Base-by-base conservation (phyloP, 2,113 vertebrate genomes). In the Talpa occidentalis region DNA sequence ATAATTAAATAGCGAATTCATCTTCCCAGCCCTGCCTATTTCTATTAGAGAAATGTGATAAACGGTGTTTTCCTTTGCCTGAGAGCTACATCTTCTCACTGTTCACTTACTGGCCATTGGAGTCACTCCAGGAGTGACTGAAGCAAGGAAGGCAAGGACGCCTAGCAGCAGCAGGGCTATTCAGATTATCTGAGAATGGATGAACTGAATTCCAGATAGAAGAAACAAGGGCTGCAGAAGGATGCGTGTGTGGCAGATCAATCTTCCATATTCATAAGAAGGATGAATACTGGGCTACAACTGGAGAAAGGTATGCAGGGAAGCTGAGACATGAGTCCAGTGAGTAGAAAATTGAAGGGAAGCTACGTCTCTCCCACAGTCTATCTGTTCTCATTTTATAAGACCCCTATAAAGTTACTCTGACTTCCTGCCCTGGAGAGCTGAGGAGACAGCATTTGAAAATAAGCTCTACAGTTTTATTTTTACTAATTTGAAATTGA, bases 1-100 rank as follows among this genome's bases (percentile, higher is more conserved):
- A 79, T 92, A 93, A 82, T 91, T 96, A 60, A 89, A 54, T 37
- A 92, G 28, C 77, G 56, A 44, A 77, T 82, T 37, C 5, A 52
- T 77, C 64, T 95, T 80, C 30, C 54, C 26, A 47, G 8, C 10
- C 17, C 11, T 66, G 22, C 72, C 59, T 70, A 70, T 87, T 87
- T 92, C 59, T 92, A 10, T 42, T 66, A 49, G 32, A 82, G 64
- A 70, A 88, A 78, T 42, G 35, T 94, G 70, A 80, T 49, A 86
- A 82, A 77, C 0, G 1, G 22, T 59, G 17, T 54, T 93, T 86
- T 16, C 16, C 28, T 87, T 78, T 93, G 40, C 59, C 52, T 82
- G 37, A 82, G 56, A 82, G 40, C 16, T 82, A 22, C 21, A 54
- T 47, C 69, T 82, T 19, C 56, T 76, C 56, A 76, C 30, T 14